Evolutionary conservation across 2,888 invertebrate species (phyloP), one percentile per base, ranked within the genome.

Genomic region (Acrocera orbiculus): DNA sequence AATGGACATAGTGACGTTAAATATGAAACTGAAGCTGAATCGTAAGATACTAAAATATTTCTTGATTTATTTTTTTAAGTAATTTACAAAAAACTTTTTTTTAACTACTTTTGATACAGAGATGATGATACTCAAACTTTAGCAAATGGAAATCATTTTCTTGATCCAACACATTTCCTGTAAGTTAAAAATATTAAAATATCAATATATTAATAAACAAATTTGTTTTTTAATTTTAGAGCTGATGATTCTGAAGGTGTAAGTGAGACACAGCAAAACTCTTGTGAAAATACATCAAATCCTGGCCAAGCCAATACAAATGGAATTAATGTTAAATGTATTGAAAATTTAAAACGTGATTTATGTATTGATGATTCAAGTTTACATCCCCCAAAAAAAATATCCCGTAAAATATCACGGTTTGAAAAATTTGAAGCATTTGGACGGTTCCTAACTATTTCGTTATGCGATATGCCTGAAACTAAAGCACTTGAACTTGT

Each of bases 401-500:
- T 32, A 17, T 31, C 35, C 4, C 37, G 39, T 26, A 37, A 40
- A 28, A 41, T 28, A 27, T 32, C 40, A 3, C 39, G 44, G 10
- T 40, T 36, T 36, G 16, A 47, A 15, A 54, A 53, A 37, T 54
- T 46, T 30, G 44, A 47, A 42, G 54, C 59, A 27, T 61, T 60
- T 42, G 60, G 60, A 15, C 51, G 54, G 38, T 61, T 60, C 38
- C 44, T 61, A 28, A 46, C 53, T 3, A 51, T 54, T 9, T 54
- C 57, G 6, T 39, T 61, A 9, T 44, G 48, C 32, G 59, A 60
- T 28, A 45, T 61, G 42, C 51, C 56, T 5, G 47, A 50, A 13
- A 38, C 46, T 8, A 45, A 45, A 25, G 56, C 59, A 16, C 42
- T 59, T 35, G 47, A 48, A 15, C 40, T 60, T 36, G 49, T 60